These are phyloP conservation scores for Drosophila lowei DNA, from an alignment of 1,140 invertebrate genomes.

Conservation along the genomic window DNA sequence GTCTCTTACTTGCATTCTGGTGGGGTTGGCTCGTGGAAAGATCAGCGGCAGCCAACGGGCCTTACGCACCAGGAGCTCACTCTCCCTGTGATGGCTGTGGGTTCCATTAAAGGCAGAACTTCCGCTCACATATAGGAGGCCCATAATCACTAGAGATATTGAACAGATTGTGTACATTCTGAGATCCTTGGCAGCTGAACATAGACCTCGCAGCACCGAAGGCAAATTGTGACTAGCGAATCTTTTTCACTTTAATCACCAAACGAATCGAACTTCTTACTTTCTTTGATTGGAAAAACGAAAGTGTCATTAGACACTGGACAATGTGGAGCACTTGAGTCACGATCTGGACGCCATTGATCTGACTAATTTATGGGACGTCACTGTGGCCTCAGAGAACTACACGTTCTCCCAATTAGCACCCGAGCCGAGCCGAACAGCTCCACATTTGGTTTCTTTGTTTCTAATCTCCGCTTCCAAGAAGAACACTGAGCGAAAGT, in stretches of 20 bases:
- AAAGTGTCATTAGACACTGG: constrained; percentile 48
- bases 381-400: constrained; percentile 49
- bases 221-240: constrained; percentile 21
- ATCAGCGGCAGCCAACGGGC: constrained; percentile 63
- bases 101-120: constrained; percentile 7
- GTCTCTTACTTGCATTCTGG: constrained; percentile 47
- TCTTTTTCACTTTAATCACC: constrained; percentile 20
- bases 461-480: constrained; percentile 7
- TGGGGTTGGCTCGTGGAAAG: constrained; percentile 48
- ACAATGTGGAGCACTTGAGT: constrained; percentile 28
- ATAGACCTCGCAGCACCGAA: constrained; percentile 4
- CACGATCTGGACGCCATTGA: constrained; percentile 14
- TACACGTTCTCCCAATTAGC: constrained; percentile 67
- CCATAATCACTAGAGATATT: neutral
- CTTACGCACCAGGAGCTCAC: constrained; percentile 57
- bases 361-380: constrained; percentile 23
- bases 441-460: constrained; percentile 12
- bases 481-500: constrained; percentile 35
- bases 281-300: constrained; percentile 56
- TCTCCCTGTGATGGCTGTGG: constrained; percentile 10
- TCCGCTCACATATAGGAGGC: neutral
- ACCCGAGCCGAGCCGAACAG: constrained; percentile 8
- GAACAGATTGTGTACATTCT: neutral
- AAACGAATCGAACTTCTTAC: constrained; percentile 21
- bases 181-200: neutral